Percentiles rank a stretch among this genome's conserved stretches.
These are phyloP conservation scores for Thinocorus orbignyianus DNA, from an alignment of 2,113 vertebrate species.

Conservation along the genomic window DNA sequence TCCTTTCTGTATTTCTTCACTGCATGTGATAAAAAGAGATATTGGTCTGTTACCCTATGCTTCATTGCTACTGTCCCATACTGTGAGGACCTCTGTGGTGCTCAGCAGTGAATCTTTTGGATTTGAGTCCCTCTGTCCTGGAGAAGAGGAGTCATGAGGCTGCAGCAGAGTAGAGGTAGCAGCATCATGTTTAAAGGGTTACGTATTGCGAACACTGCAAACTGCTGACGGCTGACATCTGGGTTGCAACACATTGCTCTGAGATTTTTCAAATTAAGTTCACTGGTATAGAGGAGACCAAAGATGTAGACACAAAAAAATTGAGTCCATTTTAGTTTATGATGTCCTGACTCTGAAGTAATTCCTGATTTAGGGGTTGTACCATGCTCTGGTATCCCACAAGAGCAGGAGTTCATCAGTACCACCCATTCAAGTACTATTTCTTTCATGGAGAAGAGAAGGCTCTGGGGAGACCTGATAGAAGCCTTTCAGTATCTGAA, in stretches of 20 bases:
- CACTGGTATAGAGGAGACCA: not conserved
- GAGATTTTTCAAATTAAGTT: not conserved
- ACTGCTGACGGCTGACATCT: not conserved
- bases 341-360: not conserved
- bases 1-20: slow-evolving; percentile 1
- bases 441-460: too few relatives aligned
- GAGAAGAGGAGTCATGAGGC: not conserved
- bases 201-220: fast-evolving
- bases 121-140: not conserved
- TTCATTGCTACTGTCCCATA: not conserved
- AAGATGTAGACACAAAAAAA: not conserved
- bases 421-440: not conserved
- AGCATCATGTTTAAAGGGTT: not conserved
- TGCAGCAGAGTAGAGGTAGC: not conserved
- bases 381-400: not conserved
- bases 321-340: not conserved
- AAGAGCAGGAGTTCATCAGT: not conserved
- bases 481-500: too few relatives aligned
- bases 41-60: not conserved
- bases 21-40: not conserved
- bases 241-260: not conserved
- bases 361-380: not conserved
- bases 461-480: too few relatives aligned
- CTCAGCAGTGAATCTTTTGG: not conserved
- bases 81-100: not conserved